Evolutionary conservation across 1,140 invertebrate genomes (phyloP).

Genomic region (Cotesia glomerata): DNA sequence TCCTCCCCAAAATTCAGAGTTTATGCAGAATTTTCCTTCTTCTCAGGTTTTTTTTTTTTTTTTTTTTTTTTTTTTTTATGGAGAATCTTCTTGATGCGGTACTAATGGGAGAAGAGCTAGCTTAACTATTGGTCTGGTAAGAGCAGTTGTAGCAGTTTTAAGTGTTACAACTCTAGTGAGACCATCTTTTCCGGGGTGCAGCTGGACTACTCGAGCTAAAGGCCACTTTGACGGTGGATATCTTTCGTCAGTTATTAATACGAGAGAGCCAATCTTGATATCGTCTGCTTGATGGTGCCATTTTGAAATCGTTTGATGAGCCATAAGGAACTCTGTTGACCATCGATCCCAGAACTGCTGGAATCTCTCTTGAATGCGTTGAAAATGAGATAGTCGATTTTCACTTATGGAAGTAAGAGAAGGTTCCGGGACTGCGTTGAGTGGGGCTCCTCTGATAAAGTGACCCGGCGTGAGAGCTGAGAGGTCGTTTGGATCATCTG

Average conservation of each 20-base stretch:
- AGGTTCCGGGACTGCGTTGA: background rate
- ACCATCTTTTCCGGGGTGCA: slow-evolving; percentile 41
- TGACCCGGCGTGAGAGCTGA: background rate
- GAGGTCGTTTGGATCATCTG: background rate
- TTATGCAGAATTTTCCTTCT: too few species aligned
- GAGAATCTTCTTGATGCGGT: too few species aligned
- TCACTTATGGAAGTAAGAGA: background rate
- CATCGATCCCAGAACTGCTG: slow-evolving; percentile 14
- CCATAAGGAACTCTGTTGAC: background rate
- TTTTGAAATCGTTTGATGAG: slow-evolving; percentile 2
- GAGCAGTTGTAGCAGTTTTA: background rate
- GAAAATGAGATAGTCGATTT: background rate
- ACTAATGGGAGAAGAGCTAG: too few species aligned
- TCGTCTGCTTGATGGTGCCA: slow-evolving; percentile 2
- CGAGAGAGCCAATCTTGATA: slow-evolving; percentile 17
- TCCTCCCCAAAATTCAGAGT: too few species aligned
- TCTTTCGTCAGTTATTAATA: slow-evolving; percentile 1
- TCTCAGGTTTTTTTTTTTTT: too few species aligned
- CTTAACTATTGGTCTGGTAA: background rate
- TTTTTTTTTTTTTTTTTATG: too few species aligned
- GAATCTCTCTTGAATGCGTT: background rate
- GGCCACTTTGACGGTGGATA: slow-evolving; percentile 44
- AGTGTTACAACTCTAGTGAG: slow-evolving; percentile 34
- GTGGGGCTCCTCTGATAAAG: background rate
- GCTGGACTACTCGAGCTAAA: slow-evolving; percentile 37